phyloP scores from a whole-genome alignment of 2,888 invertebrate genomes.

The Agrochola circellaris region DNA sequence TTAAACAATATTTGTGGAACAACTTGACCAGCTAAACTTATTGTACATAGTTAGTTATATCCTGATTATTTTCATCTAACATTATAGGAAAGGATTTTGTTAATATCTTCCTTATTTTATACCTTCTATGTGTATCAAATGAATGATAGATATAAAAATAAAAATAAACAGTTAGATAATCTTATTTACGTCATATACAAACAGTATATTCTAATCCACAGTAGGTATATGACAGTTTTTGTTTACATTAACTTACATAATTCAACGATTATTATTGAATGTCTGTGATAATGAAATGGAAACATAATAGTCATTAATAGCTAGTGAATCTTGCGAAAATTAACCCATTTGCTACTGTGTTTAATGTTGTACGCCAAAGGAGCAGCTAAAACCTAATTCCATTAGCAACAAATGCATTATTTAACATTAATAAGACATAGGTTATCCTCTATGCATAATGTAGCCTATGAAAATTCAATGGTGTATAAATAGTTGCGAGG shows the following conservation, averaged over 20 bases:
- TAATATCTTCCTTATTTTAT: not conserved
- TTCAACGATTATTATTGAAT: constrained; percentile 34
- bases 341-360: not conserved
- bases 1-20: constrained; percentile 10
- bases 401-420: constrained; percentile 1
- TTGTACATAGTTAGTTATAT: not conserved
- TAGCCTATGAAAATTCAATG: not conserved
- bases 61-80: constrained; percentile 3
- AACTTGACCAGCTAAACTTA: not conserved
- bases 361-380: not conserved
- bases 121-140: not conserved
- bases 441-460: not conserved
- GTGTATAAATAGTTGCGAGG: not conserved
- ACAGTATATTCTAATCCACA: constrained; percentile 9
- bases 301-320: constrained; percentile 15
- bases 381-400: not conserved
- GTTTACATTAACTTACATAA: constrained; percentile 41
- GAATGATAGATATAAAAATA: constrained; percentile 1
- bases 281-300: constrained; percentile 32
- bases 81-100: not conserved
- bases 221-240: constrained; percentile 20
- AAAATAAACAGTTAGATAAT: constrained; percentile 20
- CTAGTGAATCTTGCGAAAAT: constrained; percentile 20
- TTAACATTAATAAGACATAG: constrained; percentile 2
- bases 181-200: constrained; percentile 7